Base-by-base conservation (phyloP, 2,888 invertebrate genomes). In the Drosophila gaucha region DNA sequence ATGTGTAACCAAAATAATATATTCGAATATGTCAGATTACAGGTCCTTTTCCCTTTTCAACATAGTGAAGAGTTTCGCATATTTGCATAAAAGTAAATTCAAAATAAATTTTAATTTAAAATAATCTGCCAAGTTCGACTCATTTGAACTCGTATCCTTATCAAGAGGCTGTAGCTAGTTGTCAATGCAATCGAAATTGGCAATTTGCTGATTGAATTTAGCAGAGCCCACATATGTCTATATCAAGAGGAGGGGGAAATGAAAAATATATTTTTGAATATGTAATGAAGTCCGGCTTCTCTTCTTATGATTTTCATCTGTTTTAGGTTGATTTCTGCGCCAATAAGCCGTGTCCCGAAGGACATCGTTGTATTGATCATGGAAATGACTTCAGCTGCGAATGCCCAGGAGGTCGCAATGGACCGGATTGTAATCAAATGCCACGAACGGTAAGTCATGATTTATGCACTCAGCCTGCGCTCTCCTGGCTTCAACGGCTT, bases 311-410 rank as follows among this genome's bases (percentile, higher is more conserved):
- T 30, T 43, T 43, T 31, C 18, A 16, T 46, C 52, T 64, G 62
- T 60, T 71, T 68, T 91, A 95, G 95, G 94, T 95, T 91, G 94
- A 95, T 91, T 92, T 95, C 71, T 95, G 95, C 88, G 93, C 94
- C 70, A 95, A 95, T 62, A 94, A 94, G 89, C 95, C 95, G 8
- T 96, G 96, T 89, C 93, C 94, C 24, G 92, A 93, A 78, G 94
- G 93, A 74, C 94, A 94, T 67, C 94, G 93, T 88, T 96, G 96
- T 91, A 93, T 95, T 85, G 95, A 96, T 92, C 94, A 93, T 88
- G 96, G 95, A 74, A 95, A 95, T 92, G 95, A 93, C 90, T 95
- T 95, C 90, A 94, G 94, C 62, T 96, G 96, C 91, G 95, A 95
- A 89, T 96, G 96, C 90, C 95, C 95, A 14, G 93, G 93, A 75